Evolutionary conservation across 2,888 invertebrate genomes (phyloP), one percentile per base, ranked within the genome.

Genomic region (Eledone cirrhosa): DNA sequence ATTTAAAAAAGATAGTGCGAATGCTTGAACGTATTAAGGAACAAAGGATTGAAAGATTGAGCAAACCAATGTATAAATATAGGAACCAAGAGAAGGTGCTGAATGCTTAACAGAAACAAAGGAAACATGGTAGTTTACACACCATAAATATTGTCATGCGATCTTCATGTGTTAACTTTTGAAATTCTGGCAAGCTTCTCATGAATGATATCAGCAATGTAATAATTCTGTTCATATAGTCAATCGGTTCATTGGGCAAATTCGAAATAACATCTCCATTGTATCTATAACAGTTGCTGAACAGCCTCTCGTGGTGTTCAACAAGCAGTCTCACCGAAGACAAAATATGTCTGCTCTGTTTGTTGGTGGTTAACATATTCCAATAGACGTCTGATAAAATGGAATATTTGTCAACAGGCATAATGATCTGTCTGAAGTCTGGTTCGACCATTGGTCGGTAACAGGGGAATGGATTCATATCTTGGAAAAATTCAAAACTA

Each of bases 201-300:
- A 72, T 72, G n/a, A 72, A 72, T 41, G 72, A 72, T 72, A 72
- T 72, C 72, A 72, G 33, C 72, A 72, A 16, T 11, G 72, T 72
- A 33, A 72, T 72, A 41, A n/a, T 31, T 72, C 41, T 72, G 29
- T 72, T 41, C 72, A 72, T 72, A 13, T 41, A 72, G 33, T 72
- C 72, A 22, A 72, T 72, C 3, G 72, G 41, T 22, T 72, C 72
- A 31, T 72, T 41, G 13, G 72, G 33, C 31, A 72, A n/a, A 41
- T 33, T 72, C 3, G 72, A 41, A n/a, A 41, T 41, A 22, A 72
- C 31, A 19, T 31, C 41, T n/a, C n/a, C 72, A n/a, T 31, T 31
- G 72, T 41, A 41, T 72, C 41, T 72, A 72, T 41, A 72, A 33
- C 19, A 41, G 31, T 41, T 41, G 22, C 11, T 72, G 33, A 72